Evolutionary conservation across 2,888 invertebrate species (phyloP).

Genomic region (Meganola albula): DNA sequence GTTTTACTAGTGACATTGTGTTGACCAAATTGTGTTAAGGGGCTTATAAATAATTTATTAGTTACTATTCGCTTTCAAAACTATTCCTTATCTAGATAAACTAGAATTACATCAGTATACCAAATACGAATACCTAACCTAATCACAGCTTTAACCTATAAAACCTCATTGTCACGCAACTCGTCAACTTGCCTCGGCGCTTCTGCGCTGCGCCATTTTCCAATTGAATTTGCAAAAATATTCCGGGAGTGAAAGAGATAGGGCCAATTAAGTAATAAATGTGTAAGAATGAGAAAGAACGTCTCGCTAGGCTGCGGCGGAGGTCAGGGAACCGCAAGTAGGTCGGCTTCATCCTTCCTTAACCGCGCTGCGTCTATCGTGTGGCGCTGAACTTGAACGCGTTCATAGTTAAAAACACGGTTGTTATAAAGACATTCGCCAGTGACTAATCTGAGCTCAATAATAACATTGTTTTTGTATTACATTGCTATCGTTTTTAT

Average conservation of each 20-base stretch:
- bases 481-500: slow-evolving; percentile 6
- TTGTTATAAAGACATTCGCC: slow-evolving; percentile 46
- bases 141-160: slow-evolving; percentile 36
- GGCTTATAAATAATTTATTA: slow-evolving; percentile 8
- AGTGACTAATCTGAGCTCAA: slow-evolving; percentile 21
- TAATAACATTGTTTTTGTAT: slow-evolving; percentile 11
- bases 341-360: slow-evolving; percentile 74
- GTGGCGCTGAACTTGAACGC: slow-evolving; percentile 67
- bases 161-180: slow-evolving; percentile 51
- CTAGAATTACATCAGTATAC: slow-evolving; percentile 16
- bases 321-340: slow-evolving; percentile 76
- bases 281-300: slow-evolving; percentile 40
- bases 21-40: too few species aligned
- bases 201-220: slow-evolving; percentile 60
- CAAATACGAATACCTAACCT: slow-evolving; percentile 19
- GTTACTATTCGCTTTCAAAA: slow-evolving; percentile 3
- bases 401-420: slow-evolving; percentile 60
- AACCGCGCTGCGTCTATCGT: slow-evolving; percentile 47
- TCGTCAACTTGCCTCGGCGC: slow-evolving; percentile 46
- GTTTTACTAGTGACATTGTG: too few species aligned
- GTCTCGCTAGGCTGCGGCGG: slow-evolving; percentile 62
- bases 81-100: slow-evolving; percentile 14
- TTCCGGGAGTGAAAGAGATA: slow-evolving; percentile 67
- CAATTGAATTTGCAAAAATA: slow-evolving; percentile 71
- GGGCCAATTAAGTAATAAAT: slow-evolving; percentile 9